Evolutionary conservation across 2,113 vertebrate species (phyloP), one percentile per base, ranked within the genome.

Genomic region (Hypomesus transpacificus): DNA sequence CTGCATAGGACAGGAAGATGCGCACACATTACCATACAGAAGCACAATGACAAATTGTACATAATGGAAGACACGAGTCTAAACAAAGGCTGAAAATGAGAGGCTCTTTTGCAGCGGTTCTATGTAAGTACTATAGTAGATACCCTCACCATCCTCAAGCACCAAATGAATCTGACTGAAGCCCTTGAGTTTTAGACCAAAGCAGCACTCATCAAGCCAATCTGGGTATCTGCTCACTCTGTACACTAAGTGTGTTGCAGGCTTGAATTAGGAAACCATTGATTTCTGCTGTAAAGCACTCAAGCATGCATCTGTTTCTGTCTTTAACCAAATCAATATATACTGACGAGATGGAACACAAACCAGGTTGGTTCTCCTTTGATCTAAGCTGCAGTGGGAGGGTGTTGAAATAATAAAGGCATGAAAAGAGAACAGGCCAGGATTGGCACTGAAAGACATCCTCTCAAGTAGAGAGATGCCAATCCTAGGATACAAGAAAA

Each of bases 371-470:
- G 57, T 39, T 75, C 5, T 50, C 4, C 88, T 91, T 91, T 92
- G 86, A 92, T 91, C 84, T 67, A 24, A 1, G 72, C 78, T 69
- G 74, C 3, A 71, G 76, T 80, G 75, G 74, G 62, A 73, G 73
- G 64, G 78, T 75, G 75, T 76, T 76, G 85, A 89, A 81, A 89
- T 87, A 82, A 88, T 84, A 73, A 86, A 89, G 84, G 74, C 82
- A 87, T 87, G 80, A 82, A 70, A 78, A 78, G 70, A 61, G 34
- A 60, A 59, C 52, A 53, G 50, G 20, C 46, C 31, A 34, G 31
- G 31, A 34, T 28, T 50, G 14, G 16, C 50, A 79, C 78, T 51
- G 46, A 76, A 74, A 71, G n/a, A 20, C 3, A 21, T 34, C 17
- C 6, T 14, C 17, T 58, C 20, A n/a, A 21, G 56, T 8, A 21